Evolutionary conservation across 2,888 invertebrate genomes (phyloP).

Genomic region (Argyra leucocephala): DNA sequence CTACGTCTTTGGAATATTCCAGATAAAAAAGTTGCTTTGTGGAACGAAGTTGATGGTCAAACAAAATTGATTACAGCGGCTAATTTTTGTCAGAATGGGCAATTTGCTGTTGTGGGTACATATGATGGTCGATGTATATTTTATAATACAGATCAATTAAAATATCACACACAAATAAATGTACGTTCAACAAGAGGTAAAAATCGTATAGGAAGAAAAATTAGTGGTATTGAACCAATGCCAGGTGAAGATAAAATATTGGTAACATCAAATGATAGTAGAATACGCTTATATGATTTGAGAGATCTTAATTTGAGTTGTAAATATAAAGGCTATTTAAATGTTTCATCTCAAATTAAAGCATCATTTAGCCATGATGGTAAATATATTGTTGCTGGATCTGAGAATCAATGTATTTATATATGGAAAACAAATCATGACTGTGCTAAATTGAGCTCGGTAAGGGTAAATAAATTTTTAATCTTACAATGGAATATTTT

Average conservation of each 20-base stretch:
- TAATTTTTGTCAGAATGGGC: conserved; percentile 94
- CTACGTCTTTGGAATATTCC: conserved; percentile 98
- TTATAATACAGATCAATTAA: conserved; percentile 94
- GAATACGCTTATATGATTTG: conserved; percentile 90
- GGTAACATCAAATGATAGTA: conserved; percentile 95
- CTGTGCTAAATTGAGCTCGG: conserved; percentile 86
- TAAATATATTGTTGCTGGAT: conserved; percentile 93
- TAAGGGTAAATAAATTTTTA: conserved; percentile 31
- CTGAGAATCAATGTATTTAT: conserved; percentile 94
- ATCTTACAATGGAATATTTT: background rate
- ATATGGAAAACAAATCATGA: conserved; percentile 98
- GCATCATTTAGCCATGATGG: conserved; percentile 97
- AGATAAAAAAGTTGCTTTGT: conserved; percentile 95
- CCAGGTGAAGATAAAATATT: conserved; percentile 90
- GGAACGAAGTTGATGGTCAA: conserved; percentile 95
- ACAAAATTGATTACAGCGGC: conserved; percentile 92
- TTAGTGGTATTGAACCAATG: conserved; percentile 95
- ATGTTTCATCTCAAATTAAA: conserved; percentile 93
- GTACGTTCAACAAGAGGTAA: conserved; percentile 92
- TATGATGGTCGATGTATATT: conserved; percentile 98
- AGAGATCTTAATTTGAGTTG: conserved; percentile 89
- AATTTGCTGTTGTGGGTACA: conserved; percentile 95
- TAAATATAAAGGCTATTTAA: conserved; percentile 88
- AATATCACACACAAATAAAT: conserved; percentile 96
- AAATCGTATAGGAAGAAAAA: conserved; percentile 88